Percentiles rank a stretch among this genome's conserved stretches.
phyloP scores from a whole-genome alignment of 2,888 invertebrate genomes.

The Colletes collaris region DNA sequence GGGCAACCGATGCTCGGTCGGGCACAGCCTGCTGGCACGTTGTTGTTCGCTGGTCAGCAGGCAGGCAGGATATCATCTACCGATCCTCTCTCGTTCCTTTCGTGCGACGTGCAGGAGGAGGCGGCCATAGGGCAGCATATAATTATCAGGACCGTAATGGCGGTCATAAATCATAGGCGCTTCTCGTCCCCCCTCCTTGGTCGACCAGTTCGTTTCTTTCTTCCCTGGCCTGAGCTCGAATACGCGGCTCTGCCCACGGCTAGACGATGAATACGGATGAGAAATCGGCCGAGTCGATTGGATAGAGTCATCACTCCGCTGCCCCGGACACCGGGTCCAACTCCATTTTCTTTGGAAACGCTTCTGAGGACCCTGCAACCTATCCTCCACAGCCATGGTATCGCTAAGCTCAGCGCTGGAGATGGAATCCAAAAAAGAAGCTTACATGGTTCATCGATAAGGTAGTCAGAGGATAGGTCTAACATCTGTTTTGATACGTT shows the following conservation, averaged over 20 bases:
- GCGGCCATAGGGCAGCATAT: slow-evolving; percentile 82
- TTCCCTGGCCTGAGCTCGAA: slow-evolving; percentile 60
- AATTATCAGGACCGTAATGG: slow-evolving; percentile 82
- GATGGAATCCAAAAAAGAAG: no score
- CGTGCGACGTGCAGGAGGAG: slow-evolving; percentile 74
- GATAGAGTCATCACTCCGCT: slow-evolving; percentile 79
- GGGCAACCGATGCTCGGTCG: slow-evolving; percentile 47
- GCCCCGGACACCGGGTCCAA: slow-evolving; percentile 40
- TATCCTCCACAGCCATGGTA: no score
- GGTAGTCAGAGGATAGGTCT: no score
- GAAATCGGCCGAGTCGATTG: slow-evolving; percentile 81
- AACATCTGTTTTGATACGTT: no score
- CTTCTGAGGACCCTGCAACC: no score
- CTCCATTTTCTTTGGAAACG: slow-evolving; percentile 64
- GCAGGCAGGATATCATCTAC: slow-evolving; percentile 78
- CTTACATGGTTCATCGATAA: no score
- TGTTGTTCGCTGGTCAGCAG: slow-evolving; percentile 57
- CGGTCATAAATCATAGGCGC: slow-evolving; percentile 83
- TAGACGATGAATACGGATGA: slow-evolving; percentile 79
- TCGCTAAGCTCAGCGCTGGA: no score
- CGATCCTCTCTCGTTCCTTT: slow-evolving; percentile 71
- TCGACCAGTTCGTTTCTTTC: slow-evolving; percentile 65
- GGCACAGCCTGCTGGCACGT: slow-evolving; percentile 48
- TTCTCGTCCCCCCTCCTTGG: slow-evolving; percentile 77
- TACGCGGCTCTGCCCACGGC: slow-evolving; percentile 76